Base-by-base conservation (phyloP, 1,140 invertebrate genomes). In the Lutraria rhynchaena region DNA sequence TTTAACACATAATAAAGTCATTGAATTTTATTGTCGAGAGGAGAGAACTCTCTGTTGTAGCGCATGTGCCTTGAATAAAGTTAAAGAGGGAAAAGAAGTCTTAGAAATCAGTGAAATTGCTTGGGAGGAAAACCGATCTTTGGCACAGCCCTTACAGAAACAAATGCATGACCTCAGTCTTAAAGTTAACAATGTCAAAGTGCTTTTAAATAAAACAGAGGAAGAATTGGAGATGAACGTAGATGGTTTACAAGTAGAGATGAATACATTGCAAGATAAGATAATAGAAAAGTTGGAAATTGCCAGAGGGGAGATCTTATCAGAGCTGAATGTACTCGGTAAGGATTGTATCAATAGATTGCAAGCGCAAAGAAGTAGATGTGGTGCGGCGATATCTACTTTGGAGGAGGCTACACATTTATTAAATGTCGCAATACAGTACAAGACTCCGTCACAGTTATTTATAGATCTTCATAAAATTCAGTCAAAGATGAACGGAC, bases 21-120 rank as follows among this genome's bases (percentile, higher is more conserved):
- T 67, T 9, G 63, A 67, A 19, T 67, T 67, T 29, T 67, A 46
- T 31, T 67, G 63, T 27, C 24, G 0, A 27, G 63, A 67, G 7
- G 63, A 67, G 49, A 67, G 31, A 0, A 9, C 41, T 46, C 22
- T 67, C 3, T 67, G 63, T 22, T 67, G 63, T 41, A 67, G 63
- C 31, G 19, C 24, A 1, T 67, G 63, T 67, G 63, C 63, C 1
- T 31, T 67, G 13, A 49, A 31, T 51, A 67, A 67, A 67, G 27
- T 46, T 5, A 49, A 49, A 49, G 44, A 67, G 49, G 41, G 63
- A 4, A 67, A 49, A 15, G 63, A 67, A 67, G 63, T 67, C 1
- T 19, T 3, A 5, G 63, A 67, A 49, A 67, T 67, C 13, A 31
- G 29, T 17, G 44, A 67, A 29, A 49, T 67, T 15, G 63, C 63